Percentiles rank a stretch among this genome's conserved stretches.
Evolutionary conservation across 2,113 vertebrate genomes (phyloP).

Genomic region (Ictalurus punctatus): DNA sequence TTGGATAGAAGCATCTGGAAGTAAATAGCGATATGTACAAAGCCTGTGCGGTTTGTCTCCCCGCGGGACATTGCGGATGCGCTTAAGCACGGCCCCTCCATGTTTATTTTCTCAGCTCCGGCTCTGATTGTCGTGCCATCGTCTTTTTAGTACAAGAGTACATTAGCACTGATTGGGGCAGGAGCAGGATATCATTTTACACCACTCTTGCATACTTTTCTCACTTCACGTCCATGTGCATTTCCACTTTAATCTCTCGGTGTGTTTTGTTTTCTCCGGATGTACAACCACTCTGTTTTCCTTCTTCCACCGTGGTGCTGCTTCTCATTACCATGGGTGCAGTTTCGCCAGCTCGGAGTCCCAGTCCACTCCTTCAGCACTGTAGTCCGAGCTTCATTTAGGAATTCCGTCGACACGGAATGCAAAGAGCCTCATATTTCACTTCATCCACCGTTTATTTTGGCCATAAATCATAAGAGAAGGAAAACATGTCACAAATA

Average conservation of each 20-base stretch:
- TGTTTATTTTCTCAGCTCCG: conserved; percentile 15
- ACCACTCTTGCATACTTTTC: background rate
- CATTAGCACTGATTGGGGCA: conserved; percentile 5
- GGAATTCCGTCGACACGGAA: conserved; percentile 61
- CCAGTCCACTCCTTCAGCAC: conserved; percentile 56
- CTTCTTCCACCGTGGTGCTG: background rate
- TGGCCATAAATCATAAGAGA: conserved; percentile 69
- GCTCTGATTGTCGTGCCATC: background rate
- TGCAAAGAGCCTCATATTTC: conserved; percentile 66
- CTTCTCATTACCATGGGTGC: conserved; percentile 41
- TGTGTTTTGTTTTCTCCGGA: conserved; percentile 7
- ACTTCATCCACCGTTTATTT: conserved; percentile 53
- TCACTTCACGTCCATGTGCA: background rate
- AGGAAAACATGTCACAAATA: conserved; percentile 71
- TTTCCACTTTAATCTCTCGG: background rate
- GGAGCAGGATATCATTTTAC: conserved; percentile 1
- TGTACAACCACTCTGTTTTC: background rate
- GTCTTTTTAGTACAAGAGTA: background rate
- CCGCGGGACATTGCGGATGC: background rate
- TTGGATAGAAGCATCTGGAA: background rate
- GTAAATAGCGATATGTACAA: background rate
- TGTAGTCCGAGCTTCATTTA: conserved; percentile 66
- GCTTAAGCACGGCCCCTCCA: background rate
- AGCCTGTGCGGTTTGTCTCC: background rate
- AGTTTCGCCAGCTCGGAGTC: conserved; percentile 50